Base-by-base conservation (phyloP, 2,113 vertebrate genomes). In the Tyto alba region DNA sequence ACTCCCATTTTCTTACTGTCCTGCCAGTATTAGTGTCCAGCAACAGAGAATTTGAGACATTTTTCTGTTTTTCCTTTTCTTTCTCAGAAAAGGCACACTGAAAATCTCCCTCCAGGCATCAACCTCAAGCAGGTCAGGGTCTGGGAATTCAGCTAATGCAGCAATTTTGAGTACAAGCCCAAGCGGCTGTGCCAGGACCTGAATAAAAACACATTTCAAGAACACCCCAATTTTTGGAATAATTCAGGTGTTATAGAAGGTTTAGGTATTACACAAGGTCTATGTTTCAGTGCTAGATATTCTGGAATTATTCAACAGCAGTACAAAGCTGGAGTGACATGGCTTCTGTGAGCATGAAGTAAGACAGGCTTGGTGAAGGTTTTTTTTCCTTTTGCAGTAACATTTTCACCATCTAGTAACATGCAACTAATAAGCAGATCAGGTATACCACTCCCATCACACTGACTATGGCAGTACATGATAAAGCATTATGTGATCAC, bases 121-220 rank as follows among this genome's bases (percentile, higher is more conserved):
- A 95, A 29, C 85, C 95, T 82, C 92, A 95, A 92, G 91, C 92
- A 96, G 94, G 95, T 97, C 94, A 97, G 86, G 94, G 84, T 95
- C 94, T 89, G 93, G 91, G 95, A 94, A 96, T 88, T 95, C 85
- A 85, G 83, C 77, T 74, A 90, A 95, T 86, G 93, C 93, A 97
- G 95, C 91, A 81, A 36, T 87, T 94, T 75, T 52, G 91, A 96
- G 89, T 92, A 89, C 81, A 94, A 92, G 62, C 85, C 68, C 88
- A 93, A 93, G 55, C 43, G 85, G 57, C 57, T 71, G 57, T 72
- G 95, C 96, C 94, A 96, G 90, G 45, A 95, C 68, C 68, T 93
- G 95, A 97, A 97, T 76, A 96, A 93, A 98, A 97, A 73, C 96
- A 96, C 86, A 93, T 95, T 96, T 96, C 52, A 95, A 96, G 81